A percentile compares a stretch with the other conserved stretches of the same genome.
Conservation (phyloP, 2,888 invertebrate genomes). For the Dermolepida albohirtum region DNA sequence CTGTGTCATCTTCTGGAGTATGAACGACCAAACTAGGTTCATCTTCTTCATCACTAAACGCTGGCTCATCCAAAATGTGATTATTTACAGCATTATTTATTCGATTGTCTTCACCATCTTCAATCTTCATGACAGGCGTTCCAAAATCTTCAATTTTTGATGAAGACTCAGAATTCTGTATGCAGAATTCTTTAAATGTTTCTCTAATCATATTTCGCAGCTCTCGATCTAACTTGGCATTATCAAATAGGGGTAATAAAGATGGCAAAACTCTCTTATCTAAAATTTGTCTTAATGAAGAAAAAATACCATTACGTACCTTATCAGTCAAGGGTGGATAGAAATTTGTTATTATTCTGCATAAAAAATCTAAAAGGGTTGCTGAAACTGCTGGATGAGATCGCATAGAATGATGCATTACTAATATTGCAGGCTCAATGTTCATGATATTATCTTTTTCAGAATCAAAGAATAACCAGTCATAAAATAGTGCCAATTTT, state of each 20-base stretch:
- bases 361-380: conserved; percentile 90
- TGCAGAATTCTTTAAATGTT: conserved; percentile 92
- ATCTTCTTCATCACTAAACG: conserved; percentile 90
- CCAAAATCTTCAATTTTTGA: conserved; percentile 59
- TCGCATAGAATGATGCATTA: conserved; percentile 94
- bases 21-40: conserved; percentile 65
- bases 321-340: conserved; percentile 83
- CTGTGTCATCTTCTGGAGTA: conserved; percentile 73
- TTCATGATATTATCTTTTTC: conserved; percentile 96
- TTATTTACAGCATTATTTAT: conserved; percentile 59
- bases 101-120: conserved; percentile 52
- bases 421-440: conserved; percentile 92
- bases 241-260: conserved; percentile 87
- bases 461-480: conserved; percentile 93
- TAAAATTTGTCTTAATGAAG: conserved; percentile 85
- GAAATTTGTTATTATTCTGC: conserved; percentile 90
- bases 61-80: conserved; percentile 74
- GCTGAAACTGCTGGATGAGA: conserved; percentile 92
- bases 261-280: conserved; percentile 93
- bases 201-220: conserved; percentile 86
- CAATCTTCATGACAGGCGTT: conserved; percentile 52
- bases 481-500: conserved; percentile 91
- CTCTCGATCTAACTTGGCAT: conserved; percentile 87
- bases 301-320: conserved; percentile 84
- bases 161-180: conserved; percentile 68